A percentile compares a stretch with the other conserved stretches of the same genome.
These are phyloP conservation scores for Propsilocerus akamusi DNA, from an alignment of 1,140 invertebrate genomes.

Conservation along the genomic window DNA sequence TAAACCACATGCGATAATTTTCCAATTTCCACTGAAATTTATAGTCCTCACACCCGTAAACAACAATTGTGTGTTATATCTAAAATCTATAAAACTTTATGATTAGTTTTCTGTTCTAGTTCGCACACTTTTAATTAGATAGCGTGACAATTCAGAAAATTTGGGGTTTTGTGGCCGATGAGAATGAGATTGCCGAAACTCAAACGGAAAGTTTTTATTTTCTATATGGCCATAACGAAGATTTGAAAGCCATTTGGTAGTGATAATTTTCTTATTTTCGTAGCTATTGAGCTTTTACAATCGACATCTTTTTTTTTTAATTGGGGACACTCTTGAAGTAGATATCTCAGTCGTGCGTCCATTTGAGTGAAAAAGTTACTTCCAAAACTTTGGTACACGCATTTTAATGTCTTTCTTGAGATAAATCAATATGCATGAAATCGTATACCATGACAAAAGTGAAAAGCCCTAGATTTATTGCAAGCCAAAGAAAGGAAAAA, in stretches of 20 bases:
- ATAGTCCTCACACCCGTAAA: background rate
- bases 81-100: slow-evolving; percentile 4
- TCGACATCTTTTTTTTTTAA: background rate
- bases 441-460: too few relatives aligned
- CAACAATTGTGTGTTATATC: background rate
- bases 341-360: too few relatives aligned
- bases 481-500: too few relatives aligned
- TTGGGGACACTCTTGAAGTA: too few relatives aligned
- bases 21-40: background rate
- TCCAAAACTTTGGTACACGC: too few relatives aligned
- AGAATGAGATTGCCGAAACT: background rate
- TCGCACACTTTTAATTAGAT: background rate
- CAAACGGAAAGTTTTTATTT: background rate
- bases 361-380: too few relatives aligned
- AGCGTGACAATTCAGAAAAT: background rate
- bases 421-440: too few relatives aligned
- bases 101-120: background rate
- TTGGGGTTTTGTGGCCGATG: background rate
- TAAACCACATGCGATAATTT: background rate
- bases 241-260: background rate
- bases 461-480: too few relatives aligned
- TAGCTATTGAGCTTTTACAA: background rate
- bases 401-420: too few relatives aligned
- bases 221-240: background rate
- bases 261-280: background rate